These are phyloP conservation scores for Epizoanthus rinbou DNA, from an alignment of 92 coral and sea anemone genomes.

Conservation along the genomic window DNA sequence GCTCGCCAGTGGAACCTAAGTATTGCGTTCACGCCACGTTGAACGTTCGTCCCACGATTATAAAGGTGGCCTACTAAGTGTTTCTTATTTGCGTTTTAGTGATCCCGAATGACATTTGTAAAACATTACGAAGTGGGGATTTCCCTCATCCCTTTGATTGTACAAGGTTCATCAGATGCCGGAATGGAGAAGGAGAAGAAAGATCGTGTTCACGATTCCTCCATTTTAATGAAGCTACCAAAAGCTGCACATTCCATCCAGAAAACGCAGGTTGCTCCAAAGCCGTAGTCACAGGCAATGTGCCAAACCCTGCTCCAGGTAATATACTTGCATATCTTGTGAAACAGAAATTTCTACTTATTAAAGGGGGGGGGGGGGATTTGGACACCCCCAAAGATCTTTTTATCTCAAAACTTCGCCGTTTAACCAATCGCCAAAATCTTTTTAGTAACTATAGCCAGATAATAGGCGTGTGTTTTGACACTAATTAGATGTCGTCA, in stretches of 20 bases:
- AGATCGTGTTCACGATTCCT: not conserved
- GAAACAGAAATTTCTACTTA: no score
- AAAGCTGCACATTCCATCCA: constrained; percentile 21
- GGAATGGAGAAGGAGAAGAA: not conserved
- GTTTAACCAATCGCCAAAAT: no score
- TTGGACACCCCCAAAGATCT: no score
- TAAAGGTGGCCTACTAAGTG: not conserved
- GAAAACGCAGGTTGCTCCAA: constrained; percentile 25
- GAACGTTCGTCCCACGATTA: not conserved
- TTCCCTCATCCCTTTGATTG: constrained; percentile 12
- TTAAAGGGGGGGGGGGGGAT: no score
- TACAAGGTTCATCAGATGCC: constrained; percentile 10
- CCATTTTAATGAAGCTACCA: constrained; percentile 1
- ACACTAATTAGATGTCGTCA: no score
- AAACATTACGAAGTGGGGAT: not conserved
- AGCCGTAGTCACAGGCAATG: constrained; percentile 7
- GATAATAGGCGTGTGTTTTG: no score
- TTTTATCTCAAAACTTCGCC: no score
- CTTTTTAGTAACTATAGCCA: no score
- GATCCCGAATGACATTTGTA: not conserved
- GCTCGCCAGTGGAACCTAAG: no score
- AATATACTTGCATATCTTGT: not conserved
- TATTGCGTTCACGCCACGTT: no score
- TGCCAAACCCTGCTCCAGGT: constrained; percentile 36
- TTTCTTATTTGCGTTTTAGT: not conserved